Evolutionary conservation across 2,888 invertebrate genomes (phyloP), one percentile per base, ranked within the genome.

Genomic region (Drosophila trichaetosa): DNA sequence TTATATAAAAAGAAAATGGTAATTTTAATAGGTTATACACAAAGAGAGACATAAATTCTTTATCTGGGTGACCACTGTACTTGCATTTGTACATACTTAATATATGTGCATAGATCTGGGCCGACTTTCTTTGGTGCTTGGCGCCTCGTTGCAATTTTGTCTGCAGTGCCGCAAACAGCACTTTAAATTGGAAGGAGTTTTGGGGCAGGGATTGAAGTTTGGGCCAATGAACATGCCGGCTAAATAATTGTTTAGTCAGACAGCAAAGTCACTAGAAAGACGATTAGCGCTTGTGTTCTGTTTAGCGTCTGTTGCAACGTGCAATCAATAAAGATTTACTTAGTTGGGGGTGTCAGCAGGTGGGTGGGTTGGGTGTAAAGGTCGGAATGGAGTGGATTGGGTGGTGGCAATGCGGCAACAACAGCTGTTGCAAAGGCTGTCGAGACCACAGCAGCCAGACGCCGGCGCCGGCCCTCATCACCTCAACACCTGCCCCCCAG

Each of bases 281-380:
- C 78, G 80, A 85, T 80, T 85, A 76, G 79, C 60, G 76, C 48
- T 73, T 76, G 51, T 76, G 68, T 75, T 71, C 74, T 74, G 74
- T 75, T 84, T 67, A 49, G 40, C 70, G 34, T 64, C 61, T 46
- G 51, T 73, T 77, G 74, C 82, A 77, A 83, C 83, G 81, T 79
- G 75, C 83, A 86, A 86, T 89, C 89, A 89, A 89, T 89, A 86
- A 80, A 82, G 89, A 89, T 88, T 88, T 75, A 61, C 77, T 71
- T 73, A 60, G 60, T 72, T 62, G 58, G 46, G 58, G 51, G 49
- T 59, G 58, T 31, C 36, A 54, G 46, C 42, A 10, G 40, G 60
- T 34, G 46, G 36, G 5, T 42, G 53, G 36, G 34, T 48, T 51
- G 4, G 4, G 46, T 24, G 24, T 24, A 24, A 59, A 48, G 5